Percentiles rank a stretch among this genome's conserved stretches.
These are phyloP conservation scores for Neodon shergylaensis DNA, from an alignment of 2,113 vertebrate species.

Conservation along the genomic window DNA sequence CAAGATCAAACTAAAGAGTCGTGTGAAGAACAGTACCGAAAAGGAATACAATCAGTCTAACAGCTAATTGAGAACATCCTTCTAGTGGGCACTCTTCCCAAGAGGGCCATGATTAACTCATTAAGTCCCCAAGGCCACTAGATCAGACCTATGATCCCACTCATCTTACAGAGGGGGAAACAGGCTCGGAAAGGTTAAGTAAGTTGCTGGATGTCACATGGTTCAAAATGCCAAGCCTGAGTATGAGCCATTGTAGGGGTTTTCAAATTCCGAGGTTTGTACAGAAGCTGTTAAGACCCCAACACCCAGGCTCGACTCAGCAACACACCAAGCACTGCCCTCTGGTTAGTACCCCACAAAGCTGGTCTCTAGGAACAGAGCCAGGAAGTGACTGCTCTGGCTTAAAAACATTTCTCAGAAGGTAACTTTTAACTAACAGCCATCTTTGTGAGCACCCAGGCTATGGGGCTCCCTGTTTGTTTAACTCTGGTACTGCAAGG, in stretches of 20 bases:
- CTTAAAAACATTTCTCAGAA: neutral
- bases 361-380: neutral
- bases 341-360: neutral
- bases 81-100: neutral
- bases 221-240: neutral
- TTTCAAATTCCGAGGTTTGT: neutral
- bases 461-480: neutral
- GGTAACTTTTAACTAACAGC: neutral
- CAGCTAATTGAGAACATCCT: neutral
- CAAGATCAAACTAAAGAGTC: slow-evolving; percentile 24
- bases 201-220: neutral
- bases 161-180: neutral
- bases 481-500: neutral
- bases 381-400: no score
- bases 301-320: neutral
- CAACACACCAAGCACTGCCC: neutral
- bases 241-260: no score
- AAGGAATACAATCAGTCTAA: neutral
- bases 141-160: neutral
- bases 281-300: neutral
- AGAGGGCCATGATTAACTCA: neutral
- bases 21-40: neutral
- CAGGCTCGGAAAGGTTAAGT: neutral
- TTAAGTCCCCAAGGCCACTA: neutral
- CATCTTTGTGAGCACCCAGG: neutral